Evolutionary conservation across 2,888 invertebrate genomes (phyloP).

Genomic region (Euzophera pinguis): DNA sequence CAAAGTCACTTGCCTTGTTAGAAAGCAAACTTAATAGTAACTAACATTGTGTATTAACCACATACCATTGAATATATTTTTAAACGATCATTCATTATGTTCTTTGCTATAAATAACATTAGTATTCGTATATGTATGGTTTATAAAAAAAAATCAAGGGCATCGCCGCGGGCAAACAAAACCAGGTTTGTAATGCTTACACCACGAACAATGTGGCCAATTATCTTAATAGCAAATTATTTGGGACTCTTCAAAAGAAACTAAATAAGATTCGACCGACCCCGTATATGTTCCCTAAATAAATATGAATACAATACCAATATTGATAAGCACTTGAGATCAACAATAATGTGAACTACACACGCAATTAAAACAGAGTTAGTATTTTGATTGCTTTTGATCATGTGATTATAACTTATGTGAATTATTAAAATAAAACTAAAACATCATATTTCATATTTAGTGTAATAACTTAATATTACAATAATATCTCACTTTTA

Average conservation of each 20-base stretch:
- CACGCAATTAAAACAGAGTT: constrained; percentile 24
- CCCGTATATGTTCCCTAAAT: constrained; percentile 5
- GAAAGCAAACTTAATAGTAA: not conserved
- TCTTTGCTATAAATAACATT: not conserved
- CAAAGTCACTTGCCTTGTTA: not conserved
- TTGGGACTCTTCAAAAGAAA: constrained; percentile 4
- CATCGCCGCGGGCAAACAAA: not conserved
- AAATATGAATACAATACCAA: not conserved
- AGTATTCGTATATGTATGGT: not conserved
- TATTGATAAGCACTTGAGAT: constrained; percentile 22
- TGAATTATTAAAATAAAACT: no score
- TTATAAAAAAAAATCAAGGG: constrained; percentile 5
- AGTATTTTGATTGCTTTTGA: not conserved
- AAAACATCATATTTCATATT: no score
- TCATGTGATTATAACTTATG: not conserved
- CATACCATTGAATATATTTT: not conserved
- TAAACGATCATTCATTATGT: constrained; percentile 2
- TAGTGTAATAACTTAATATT: no score
- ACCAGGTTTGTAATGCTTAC: not conserved
- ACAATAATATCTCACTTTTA: constrained; percentile 6
- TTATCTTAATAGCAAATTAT: constrained; percentile 5
- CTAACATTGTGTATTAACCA: not conserved
- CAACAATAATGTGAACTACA: constrained; percentile 34
- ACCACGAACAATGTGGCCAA: not conserved
- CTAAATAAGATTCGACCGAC: not conserved